Conservation (phyloP, 2,888 invertebrate genomes). For the Cyclophora albipunctata region DNA sequence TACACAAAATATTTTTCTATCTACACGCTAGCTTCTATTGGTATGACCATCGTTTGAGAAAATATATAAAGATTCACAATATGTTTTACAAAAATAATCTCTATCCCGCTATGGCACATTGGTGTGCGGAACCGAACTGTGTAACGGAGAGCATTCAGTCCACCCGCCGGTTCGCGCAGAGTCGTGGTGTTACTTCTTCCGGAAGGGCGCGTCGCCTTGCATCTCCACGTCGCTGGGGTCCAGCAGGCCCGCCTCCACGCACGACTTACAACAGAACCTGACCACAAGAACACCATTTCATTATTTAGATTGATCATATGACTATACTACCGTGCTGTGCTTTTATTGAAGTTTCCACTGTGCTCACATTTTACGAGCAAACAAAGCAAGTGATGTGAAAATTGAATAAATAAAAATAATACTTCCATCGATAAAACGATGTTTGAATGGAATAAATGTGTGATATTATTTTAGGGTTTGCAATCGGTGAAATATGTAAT, state of each 20-base stretch:
- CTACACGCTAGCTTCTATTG: constrained; percentile 42
- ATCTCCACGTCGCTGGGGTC: constrained; percentile 38
- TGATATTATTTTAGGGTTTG: too few species aligned
- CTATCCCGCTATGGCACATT: constrained; percentile 2
- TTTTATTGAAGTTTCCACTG: too few species aligned
- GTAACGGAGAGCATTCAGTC: too few species aligned
- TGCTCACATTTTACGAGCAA: too few species aligned
- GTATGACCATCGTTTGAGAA: constrained; percentile 25
- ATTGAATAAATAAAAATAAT: too few species aligned
- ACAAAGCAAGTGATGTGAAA: too few species aligned
- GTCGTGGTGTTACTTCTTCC: constrained; percentile 27
- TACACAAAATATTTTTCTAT: constrained; percentile 40
- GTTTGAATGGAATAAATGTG: too few species aligned
- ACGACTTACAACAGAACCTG: constrained; percentile 94
- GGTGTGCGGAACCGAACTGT: background rate
- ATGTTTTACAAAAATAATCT: constrained; percentile 1
- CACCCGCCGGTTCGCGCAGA: too few species aligned
- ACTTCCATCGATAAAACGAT: too few species aligned
- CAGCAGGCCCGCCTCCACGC: constrained; percentile 89
- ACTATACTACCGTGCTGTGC: too few species aligned
- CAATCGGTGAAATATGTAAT: too few species aligned
- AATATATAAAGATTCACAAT: constrained; percentile 4
- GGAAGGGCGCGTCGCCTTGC: constrained; percentile 42
- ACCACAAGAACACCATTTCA: background rate
- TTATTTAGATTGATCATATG: too few species aligned